Evolutionary conservation across 2,888 invertebrate species (phyloP), one percentile per base, ranked within the genome.

Genomic region (Limnephilus lunatus): DNA sequence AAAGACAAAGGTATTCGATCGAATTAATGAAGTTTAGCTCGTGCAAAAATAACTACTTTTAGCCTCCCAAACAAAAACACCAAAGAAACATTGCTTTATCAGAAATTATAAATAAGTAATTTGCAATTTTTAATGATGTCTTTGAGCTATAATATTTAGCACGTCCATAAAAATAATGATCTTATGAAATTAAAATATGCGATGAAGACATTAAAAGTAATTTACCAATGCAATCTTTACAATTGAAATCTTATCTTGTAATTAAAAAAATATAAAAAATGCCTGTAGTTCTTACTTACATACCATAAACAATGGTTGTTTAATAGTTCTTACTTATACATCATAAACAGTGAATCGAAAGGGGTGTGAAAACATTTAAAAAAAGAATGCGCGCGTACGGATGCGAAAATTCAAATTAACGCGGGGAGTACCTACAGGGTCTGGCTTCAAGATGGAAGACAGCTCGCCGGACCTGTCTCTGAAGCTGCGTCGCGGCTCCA

Each of bases 381-480:
- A 48, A 83, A 25, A 83, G 25, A 83, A 83, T 32, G 83, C 83
- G 25, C 83, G 83, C 39, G 35, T 35, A 35, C 83, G 83, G 35
- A 68, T 68, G 68, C 68, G 68, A 68, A 68, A 68, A 68, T 68
- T 68, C 68, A 82, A 44, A 44, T 82, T 39, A 90, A 82, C 81
- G 82, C 82, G 90, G 83, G 82, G 39, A 48, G 48, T 90, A 83
- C n/a, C 48, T 90, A 82, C 81, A 14, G 81, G n/a, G 48, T 81
- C 68, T 85, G 44, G 85, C 44, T 89, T 68, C 83, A 92, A 95
- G 94, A 96, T 96, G 96, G 96, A 96, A 96, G 98, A 98, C 96
- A 98, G 98, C 95, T 98, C 98, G 92, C 98, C 98, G 93, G 98
- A 98, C 95, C 96, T 98, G 95, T 98, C 98, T 96, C 96, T 98